Base-by-base conservation (phyloP, 2,797 vertebrate species). In the Bradypus variegatus region DNA sequence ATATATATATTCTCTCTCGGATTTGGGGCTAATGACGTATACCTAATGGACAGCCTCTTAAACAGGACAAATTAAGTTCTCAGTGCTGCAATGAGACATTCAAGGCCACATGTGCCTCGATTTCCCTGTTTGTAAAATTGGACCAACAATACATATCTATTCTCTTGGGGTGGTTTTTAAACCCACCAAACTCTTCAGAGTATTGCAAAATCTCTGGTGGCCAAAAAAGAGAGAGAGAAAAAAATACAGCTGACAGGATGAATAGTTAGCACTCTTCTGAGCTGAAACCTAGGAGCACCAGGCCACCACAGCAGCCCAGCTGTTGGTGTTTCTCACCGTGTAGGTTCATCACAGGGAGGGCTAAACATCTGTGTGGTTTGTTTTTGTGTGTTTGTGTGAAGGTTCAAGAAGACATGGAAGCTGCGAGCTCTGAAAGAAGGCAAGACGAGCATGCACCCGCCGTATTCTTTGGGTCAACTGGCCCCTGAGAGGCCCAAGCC, bases 381-480 rank as follows among this genome's bases (percentile, higher is more conserved):
- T 91, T 10, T 90, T 48, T 82, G 41, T 95, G 70, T 92, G 38
- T 92, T 60, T 88, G 14, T 45, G 27, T 60, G 25, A 91, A 97
- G 97, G 96, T 96, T 97, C 90, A 90, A n/a, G 86, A 97, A 95
- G 92, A 95, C 5, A 0, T 92, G 95, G 96, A 73, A 41, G 65
- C 16, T 6, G 8, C 69, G 23, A 0, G 1, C 65, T 1, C 81
- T 14, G 12, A 86, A 48, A 19, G 95, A 88, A 0, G 53, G 55
- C 86, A 97, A 97, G 88, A 16, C 45, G 0, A 84, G 70, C 16
- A 4, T 36, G 0, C 94, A 79, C 5, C 92, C 94, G 0, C 94
- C 96, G 0, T 95, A 94, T 0, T 33, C 95, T 11, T n/a, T 96
- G 88, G 86, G 95, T 8, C 96, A 94, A 3, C 60, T 96, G 67